Base-by-base conservation (phyloP, 2,888 invertebrate genomes). In the Idaea straminata region DNA sequence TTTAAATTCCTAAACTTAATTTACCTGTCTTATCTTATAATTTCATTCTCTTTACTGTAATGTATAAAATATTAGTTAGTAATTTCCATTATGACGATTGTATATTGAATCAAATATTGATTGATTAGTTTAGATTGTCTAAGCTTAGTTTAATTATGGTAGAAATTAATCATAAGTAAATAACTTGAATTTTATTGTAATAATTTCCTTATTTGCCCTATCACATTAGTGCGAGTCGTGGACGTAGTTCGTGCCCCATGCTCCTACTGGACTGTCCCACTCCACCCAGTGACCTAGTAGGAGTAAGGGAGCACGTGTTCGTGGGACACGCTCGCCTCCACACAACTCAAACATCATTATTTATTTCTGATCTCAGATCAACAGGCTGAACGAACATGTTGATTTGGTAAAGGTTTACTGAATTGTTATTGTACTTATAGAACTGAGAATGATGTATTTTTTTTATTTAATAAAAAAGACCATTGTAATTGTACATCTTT, bases 351-450 rank as follows among this genome's bases (percentile, higher is more conserved):
- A 79, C 75, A 78, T 80, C 81, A 80, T 83, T 85, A 86, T 86
- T 87, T 86, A 85, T 86, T 83, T 88, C 89, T 88, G 89, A 91
- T 90, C 90, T 91, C 89, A 87, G 87, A 85, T 86, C 84, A 85
- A 86, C 86, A 82, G 81, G 82, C 81, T 82, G 80, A 81, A 82
- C 82, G 83, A 80, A 81, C 83, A 82, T 87, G 89, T 91, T 91
- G 86, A 90, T 88, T 90, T 89, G 88, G 87, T 90, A 86, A 90
- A 86, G 85, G 83, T 88, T 88, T 90, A 89, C 89, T 88, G 87
- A 88, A 88, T 85, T 90, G 91, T 90, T 91, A 87, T 88, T 85
- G 92, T 92, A 91, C 92, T 92, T 91, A 91, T 89, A 91, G 87
- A 91, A 88, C 86, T 89, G 87, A 89, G 85, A 83, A 89, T 84